Evolutionary conservation across 2,888 invertebrate species (phyloP).

Genomic region (Cylloceria caligata): DNA sequence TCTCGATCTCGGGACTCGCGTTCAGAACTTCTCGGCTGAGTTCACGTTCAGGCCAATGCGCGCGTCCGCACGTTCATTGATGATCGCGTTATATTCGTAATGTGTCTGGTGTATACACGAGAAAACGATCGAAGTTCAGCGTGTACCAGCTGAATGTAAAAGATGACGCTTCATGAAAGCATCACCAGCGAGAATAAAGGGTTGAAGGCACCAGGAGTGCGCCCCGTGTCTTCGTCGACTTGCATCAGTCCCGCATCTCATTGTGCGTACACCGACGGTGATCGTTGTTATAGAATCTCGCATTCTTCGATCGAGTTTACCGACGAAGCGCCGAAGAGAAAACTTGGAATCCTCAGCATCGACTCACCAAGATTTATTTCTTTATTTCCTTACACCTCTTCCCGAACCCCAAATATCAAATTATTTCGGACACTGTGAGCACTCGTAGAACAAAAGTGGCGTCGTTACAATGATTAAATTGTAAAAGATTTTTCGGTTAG

Average conservation of each 20-base stretch:
- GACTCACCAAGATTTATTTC: neutral
- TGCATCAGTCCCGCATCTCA: constrained; percentile 3
- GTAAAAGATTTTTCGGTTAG: too few species aligned
- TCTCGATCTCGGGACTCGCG: constrained; percentile 26
- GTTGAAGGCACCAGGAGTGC: constrained; percentile 25
- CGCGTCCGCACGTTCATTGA: constrained; percentile 53
- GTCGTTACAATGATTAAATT: too few species aligned
- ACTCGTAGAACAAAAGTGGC: too few species aligned
- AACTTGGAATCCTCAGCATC: neutral
- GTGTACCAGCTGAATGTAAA: constrained; percentile 28
- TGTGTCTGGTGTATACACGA: constrained; percentile 23
- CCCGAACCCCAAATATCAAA: neutral
- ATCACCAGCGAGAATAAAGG: constrained; percentile 35
- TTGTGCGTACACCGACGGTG: constrained; percentile 22
- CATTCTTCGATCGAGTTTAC: constrained; percentile 23
- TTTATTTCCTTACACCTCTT: neutral
- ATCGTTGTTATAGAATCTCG: constrained; percentile 36
- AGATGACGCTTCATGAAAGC: constrained; percentile 34
- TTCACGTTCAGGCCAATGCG: constrained; percentile 6
- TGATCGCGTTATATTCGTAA: constrained; percentile 35
- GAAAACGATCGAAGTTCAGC: constrained; percentile 32
- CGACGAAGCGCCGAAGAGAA: neutral
- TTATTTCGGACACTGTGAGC: neutral
- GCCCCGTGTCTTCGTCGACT: neutral
- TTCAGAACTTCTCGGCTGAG: neutral